Evolutionary conservation across 2,797 vertebrate species (phyloP), one percentile per base, ranked within the genome.

Genomic region (Thalassophryne amazonica): DNA sequence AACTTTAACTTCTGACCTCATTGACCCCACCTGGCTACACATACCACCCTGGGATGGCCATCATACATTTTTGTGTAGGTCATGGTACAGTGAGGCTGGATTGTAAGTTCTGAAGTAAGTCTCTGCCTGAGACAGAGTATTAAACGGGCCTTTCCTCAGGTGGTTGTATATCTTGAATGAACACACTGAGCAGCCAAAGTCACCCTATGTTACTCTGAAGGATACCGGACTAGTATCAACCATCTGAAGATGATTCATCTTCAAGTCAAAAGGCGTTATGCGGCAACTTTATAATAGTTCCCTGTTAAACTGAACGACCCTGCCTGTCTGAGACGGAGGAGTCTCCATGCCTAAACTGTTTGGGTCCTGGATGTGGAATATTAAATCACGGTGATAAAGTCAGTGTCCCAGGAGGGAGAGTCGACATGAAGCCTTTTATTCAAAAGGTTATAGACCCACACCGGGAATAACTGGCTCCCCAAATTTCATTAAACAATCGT

Each of bases 91-190:
- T n/a, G n/a, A n/a, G n/a, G n/a, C n/a, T n/a, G n/a, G n/a, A n/a
- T n/a, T n/a, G n/a, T n/a, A n/a, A n/a, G n/a, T n/a, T n/a, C n/a
- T n/a, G n/a, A 80, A 24, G 63, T 38, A 56, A 54, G 69, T 73
- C 76, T 70, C 45, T n/a, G n/a, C n/a, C n/a, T 15, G 49, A 76
- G 75, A 83, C 46, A 40, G 61, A 81, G n/a, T n/a, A n/a, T 83
- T 64, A 68, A 11, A 31, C 2, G 25, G 37, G 48, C 47, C 49
- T 60, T 36, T 56, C 34, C 59, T 52, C 35, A 42, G 23, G 43
- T 53, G 52, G 68, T 71, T 60, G 53, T 63, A 53, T 10, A 53
- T 73, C 72, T 62, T 52, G 56, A 72, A 66, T 45, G 72, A 69
- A 79, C 34, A 67, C 54, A 37, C 27, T 5, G 49, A n/a, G n/a